Evolutionary conservation across 1,140 invertebrate species (phyloP), one percentile per base, ranked within the genome.

Genomic region (Atta colombica): DNA sequence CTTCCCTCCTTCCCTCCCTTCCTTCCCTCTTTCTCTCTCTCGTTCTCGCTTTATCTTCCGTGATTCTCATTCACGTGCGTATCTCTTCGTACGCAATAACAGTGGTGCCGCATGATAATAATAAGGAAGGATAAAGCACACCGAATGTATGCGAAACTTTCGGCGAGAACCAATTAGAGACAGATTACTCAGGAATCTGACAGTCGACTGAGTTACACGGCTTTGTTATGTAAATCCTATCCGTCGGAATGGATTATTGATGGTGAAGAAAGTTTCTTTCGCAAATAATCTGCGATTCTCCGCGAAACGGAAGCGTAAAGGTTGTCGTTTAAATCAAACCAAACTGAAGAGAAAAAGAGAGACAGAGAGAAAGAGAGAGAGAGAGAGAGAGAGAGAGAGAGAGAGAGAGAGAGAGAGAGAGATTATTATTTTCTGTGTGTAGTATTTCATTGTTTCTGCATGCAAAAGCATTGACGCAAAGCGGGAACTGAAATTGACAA

Each of bases 81-180:
- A 49, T 69, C 51, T 81, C 45, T 45, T 71, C 65, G 66, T 75
- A 16, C 35, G 72, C 74, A 75, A 69, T 72, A 61, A 78, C 45
- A 77, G 18, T 39, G 74, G n/a, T 51, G n/a, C 53, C 35, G 53
- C 81, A 66, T 82, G 77, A 89, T 88, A 88, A 75, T 88, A 86
- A 84, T 81, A 71, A 82, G 39, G 80, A 55, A 25, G 49, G 66
- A 81, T 81, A 81, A 81, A 71, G 21, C 77, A 45, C 39, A 14
- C 35, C 75, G 14, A 55, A 49, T 25, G 49, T 55, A 65, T 55
- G 77, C 1, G 49, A 63, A 81, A 53, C 45, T 81, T 75, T 49
- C 14, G 14, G 77, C 65, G 49, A 39, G 39, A 75, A 86, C 31
- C 75, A 86, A 89, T 89, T 89, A 89, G 60, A 75, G 88, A 68